phyloP scores from a whole-genome alignment of 2,888 invertebrate species.

The Synanthedon vespiformis region DNA sequence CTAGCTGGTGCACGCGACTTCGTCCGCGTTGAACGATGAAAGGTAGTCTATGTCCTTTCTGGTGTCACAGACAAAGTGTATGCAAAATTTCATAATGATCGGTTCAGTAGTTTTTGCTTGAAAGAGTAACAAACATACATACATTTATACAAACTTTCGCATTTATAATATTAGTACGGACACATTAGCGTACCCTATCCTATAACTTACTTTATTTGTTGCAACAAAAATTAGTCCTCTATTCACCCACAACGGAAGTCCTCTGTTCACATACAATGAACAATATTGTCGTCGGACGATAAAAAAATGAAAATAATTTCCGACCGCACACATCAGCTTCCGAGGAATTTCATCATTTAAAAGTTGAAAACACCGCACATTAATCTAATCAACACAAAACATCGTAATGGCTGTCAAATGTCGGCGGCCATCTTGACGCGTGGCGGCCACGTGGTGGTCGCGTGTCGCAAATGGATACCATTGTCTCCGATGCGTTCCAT shows the following conservation, averaged over 20 bases:
- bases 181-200: too few species aligned
- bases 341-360: constrained; percentile 9
- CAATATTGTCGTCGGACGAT: constrained; percentile 15
- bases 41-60: too few species aligned
- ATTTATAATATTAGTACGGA: too few species aligned
- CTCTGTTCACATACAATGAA: constrained; percentile 20
- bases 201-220: background rate
- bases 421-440: constrained; percentile 36
- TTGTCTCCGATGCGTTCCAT: constrained; percentile 19
- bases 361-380: constrained; percentile 18
- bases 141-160: too few species aligned
- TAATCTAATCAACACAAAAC: constrained; percentile 50
- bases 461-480: constrained; percentile 25
- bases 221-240: constrained; percentile 15
- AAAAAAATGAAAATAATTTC: constrained; percentile 11
- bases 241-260: constrained; percentile 22
- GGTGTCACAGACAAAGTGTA: too few species aligned
- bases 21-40: too few species aligned
- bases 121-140: too few species aligned
- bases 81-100: too few species aligned
- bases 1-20: too few species aligned
- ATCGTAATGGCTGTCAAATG: constrained; percentile 31
- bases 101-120: too few species aligned
- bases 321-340: constrained; percentile 20
- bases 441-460: constrained; percentile 36